Base-by-base conservation (phyloP, 2,888 invertebrate genomes). In the Cheilosia vulpina region DNA sequence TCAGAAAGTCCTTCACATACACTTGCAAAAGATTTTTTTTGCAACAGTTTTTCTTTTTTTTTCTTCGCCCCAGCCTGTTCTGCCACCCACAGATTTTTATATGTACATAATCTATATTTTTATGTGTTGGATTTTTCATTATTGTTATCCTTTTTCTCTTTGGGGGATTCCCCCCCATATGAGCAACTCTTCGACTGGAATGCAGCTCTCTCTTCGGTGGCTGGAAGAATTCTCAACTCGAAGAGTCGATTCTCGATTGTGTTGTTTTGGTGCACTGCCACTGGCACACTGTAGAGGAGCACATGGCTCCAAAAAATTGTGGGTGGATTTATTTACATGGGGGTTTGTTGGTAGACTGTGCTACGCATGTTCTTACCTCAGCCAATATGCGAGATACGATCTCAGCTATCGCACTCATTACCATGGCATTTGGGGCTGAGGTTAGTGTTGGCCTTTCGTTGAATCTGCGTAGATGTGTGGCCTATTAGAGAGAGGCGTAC, bases 311-410 rank as follows among this genome's bases (percentile, higher is more conserved):
- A 27, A 47, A 45, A 68, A 63, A 53, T 57, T 73, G 73, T 62
- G 73, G 73, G 73, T 73, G 73, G 73, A 73, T 73, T 73, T 73
- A 73, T 73, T 73, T 50, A 78, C 68, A 77, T 57, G 71, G 58
- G 66, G 68, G 45, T 69, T 76, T 81, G 81, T 31, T 50, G 62
- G 38, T 66, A 53, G 58, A 77, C 19, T 60, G 76, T 77, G 55
- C 80, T 85, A 85, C 85, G 85, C 85, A 85, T 85, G 85, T 85
- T 85, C 85, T 85, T 76, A 72, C 43, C 68, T 85, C 75, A 76
- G 85, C 85, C 85, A 85, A 85, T 85, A 85, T 85, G 81, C 76
- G 76, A 81, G 81, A 85, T 85, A 85, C 85, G 85, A 85, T 85
- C 85, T 81, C 62, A 85, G 85, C 85, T 81, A 72, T 85, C 85